phyloP scores from a whole-genome alignment of 1,140 invertebrate species.

The Dendrolimus kikuchii region DNA sequence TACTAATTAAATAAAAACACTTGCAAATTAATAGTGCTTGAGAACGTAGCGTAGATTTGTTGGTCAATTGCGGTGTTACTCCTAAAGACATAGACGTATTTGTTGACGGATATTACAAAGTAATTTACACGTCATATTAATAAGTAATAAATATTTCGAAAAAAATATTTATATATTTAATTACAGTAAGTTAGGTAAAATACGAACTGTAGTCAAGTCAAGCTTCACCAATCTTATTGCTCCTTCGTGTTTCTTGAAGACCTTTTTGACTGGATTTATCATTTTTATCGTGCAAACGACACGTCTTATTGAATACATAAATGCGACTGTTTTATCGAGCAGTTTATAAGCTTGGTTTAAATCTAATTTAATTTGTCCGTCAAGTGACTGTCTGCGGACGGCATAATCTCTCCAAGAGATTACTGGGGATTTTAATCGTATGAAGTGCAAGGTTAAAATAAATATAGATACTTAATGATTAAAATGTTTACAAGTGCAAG shows the following conservation, averaged over 20 bases:
- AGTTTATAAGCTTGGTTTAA: not conserved
- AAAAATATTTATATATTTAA: no score
- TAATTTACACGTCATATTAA: no score
- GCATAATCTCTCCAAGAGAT: constrained; percentile 17
- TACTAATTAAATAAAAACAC: not conserved
- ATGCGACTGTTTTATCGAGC: constrained; percentile 3
- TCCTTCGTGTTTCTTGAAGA: constrained; percentile 34
- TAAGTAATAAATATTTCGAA: no score
- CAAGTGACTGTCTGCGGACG: not conserved
- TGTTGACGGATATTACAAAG: no score
- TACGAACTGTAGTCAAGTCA: constrained; percentile 39
- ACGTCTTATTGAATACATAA: not conserved
- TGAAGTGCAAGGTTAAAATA: no score
- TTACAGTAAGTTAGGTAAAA: not conserved
- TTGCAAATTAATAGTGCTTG: not conserved
- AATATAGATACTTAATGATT: no score
- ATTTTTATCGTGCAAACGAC: constrained; percentile 15
- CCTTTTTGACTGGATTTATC: constrained; percentile 35
- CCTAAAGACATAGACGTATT: no score
- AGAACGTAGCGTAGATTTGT: not conserved
- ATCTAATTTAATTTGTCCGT: constrained; percentile 10
- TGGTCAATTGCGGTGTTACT: no score
- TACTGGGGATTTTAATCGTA: not conserved
- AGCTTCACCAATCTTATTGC: constrained; percentile 34
- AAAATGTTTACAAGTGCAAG: no score